A percentile compares a stretch with the other conserved stretches of the same genome.
These are phyloP conservation scores for Lanistes nyassanus DNA, from an alignment of 1,140 invertebrate genomes.

Conservation along the genomic window DNA sequence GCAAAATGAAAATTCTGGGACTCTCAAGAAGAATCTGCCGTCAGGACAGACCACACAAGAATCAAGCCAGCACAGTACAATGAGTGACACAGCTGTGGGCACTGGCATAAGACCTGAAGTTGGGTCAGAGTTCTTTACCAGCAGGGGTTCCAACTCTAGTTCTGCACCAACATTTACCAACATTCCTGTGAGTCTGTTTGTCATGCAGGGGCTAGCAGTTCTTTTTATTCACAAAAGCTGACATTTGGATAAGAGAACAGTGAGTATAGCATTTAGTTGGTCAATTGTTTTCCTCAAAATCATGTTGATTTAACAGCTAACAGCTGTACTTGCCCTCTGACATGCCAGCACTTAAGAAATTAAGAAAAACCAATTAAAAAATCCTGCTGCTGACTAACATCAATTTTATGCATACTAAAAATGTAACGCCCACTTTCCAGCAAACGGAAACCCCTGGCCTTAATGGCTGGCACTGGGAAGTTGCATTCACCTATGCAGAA, in stretches of 20 bases:
- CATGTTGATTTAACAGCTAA: too few species aligned
- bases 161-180: constrained; percentile 59
- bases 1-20: not conserved
- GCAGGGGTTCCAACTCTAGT: constrained; percentile 51
- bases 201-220: not conserved
- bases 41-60: not conserved
- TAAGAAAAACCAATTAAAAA: too few species aligned
- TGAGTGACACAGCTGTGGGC: constrained; percentile 19
- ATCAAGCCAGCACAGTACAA: constrained; percentile 10
- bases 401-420: not conserved
- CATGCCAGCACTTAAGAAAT: too few species aligned
- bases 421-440: constrained; percentile 33
- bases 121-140: constrained; percentile 49
- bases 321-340: too few species aligned
- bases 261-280: too few species aligned
- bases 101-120: constrained; percentile 50
- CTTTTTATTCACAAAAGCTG: too few species aligned
- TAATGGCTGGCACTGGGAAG: constrained; percentile 65
- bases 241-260: too few species aligned
- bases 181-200: constrained; percentile 43
- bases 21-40: not conserved
- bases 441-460: constrained; percentile 53
- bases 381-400: not conserved
- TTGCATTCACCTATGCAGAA: constrained; percentile 61
- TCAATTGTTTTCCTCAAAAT: too few species aligned